Percentiles rank a stretch among this genome's conserved stretches.
These are phyloP conservation scores for Nycticryphes semicollaris DNA, from an alignment of 2,113 vertebrate species.

Conservation along the genomic window DNA sequence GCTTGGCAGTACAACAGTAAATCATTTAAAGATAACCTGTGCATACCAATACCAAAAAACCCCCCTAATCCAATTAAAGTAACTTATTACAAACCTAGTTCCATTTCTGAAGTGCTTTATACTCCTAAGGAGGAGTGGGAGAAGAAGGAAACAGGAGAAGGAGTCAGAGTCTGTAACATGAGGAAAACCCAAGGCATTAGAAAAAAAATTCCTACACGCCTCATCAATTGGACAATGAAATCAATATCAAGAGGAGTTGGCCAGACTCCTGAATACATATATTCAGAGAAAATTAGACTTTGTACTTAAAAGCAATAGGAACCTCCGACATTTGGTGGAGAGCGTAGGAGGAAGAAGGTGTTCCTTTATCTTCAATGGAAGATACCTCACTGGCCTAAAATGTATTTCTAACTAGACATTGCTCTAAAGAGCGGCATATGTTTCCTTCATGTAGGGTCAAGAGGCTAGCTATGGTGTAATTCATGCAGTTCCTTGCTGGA, in stretches of 20 bases:
- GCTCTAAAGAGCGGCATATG: neutral
- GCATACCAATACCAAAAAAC: slow-evolving; percentile 23
- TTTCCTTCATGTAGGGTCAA: neutral
- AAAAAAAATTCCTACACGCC: neutral
- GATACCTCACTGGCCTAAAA: neutral
- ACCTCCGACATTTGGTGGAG: neutral
- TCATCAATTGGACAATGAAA: neutral
- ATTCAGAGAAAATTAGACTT: neutral
- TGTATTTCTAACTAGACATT: neutral
- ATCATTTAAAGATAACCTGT: slow-evolving; percentile 45
- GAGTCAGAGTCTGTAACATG: neutral
- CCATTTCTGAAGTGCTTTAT: slow-evolving; percentile 26
- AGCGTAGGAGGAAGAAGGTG: neutral
- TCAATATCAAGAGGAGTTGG: neutral
- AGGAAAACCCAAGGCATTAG: neutral
- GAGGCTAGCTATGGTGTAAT: neutral
- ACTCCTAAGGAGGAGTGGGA: neutral
- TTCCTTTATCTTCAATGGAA: slow-evolving; percentile 37
- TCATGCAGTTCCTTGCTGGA: neutral
- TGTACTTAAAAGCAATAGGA: slow-evolving; percentile 17
- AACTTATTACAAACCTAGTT: slow-evolving; percentile 30
- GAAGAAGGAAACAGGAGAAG: neutral
- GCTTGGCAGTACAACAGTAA: slow-evolving; percentile 45
- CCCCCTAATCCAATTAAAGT: slow-evolving; percentile 31
- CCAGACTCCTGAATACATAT: neutral